Conservation (phyloP, 1,140 invertebrate genomes). For the Caenorhabditis inopinata region DNA sequence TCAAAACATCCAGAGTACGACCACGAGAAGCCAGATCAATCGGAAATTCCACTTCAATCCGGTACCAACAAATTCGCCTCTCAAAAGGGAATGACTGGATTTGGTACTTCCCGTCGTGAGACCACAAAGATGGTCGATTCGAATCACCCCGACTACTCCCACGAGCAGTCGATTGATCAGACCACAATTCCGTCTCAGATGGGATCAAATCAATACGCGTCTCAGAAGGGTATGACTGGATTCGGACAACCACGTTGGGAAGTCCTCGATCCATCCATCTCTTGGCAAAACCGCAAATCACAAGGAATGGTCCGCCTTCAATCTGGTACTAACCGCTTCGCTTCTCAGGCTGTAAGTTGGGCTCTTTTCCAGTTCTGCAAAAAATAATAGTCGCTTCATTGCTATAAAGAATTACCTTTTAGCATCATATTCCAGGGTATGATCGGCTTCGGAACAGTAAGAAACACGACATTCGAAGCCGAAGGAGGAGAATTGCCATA, state of each 20-base stretch:
- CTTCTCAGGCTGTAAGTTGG: slow-evolving; percentile 37
- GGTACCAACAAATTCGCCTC: slow-evolving; percentile 66
- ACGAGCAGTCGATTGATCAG: slow-evolving; percentile 57
- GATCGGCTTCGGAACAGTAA: slow-evolving; percentile 64
- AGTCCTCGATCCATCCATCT: slow-evolving; percentile 65
- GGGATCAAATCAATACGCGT: slow-evolving; percentile 66
- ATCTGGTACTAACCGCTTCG: slow-evolving; percentile 63
- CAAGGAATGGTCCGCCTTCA: slow-evolving; percentile 66
- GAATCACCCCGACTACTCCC: slow-evolving; percentile 59
- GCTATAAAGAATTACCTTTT: no score
- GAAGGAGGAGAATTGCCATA: slow-evolving; percentile 66
- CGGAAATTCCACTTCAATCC: slow-evolving; percentile 62
- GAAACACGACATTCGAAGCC: slow-evolving; percentile 66
- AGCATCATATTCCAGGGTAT: slow-evolving; percentile 62
- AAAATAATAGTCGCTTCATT: background rate
- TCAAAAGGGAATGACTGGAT: slow-evolving; percentile 65
- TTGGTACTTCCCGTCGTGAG: slow-evolving; percentile 65
- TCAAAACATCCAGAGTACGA: slow-evolving; percentile 64
- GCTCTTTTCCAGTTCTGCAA: background rate
- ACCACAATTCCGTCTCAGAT: slow-evolving; percentile 65
- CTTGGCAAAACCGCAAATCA: slow-evolving; percentile 66
- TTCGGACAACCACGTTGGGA: slow-evolving; percentile 66
- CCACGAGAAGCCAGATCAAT: slow-evolving; percentile 62
- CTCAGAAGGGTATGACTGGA: slow-evolving; percentile 66
- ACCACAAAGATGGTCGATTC: slow-evolving; percentile 61